A percentile compares a stretch with the other conserved stretches of the same genome.
Conservation (phyloP, 2,797 vertebrate genomes). For the Otolemur crassicaudatus region DNA sequence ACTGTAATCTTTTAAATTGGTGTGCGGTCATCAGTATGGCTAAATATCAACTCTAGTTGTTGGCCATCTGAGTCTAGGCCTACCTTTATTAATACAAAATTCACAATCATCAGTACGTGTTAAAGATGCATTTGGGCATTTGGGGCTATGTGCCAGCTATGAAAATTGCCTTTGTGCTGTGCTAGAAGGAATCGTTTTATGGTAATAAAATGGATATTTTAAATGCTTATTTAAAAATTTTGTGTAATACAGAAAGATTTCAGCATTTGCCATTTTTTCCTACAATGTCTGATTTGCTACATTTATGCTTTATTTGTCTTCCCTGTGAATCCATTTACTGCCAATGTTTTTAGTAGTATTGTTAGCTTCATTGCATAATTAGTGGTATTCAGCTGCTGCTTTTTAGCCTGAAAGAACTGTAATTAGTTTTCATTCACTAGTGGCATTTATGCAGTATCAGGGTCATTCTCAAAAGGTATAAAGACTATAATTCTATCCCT, state of each 20-base stretch:
- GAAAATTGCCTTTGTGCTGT: conserved; percentile 66
- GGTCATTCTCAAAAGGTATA: conserved; percentile 66
- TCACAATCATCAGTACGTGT: conserved; percentile 16
- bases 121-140: conserved; percentile 53
- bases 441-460: conserved; percentile 69
- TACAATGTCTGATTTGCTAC: conserved; percentile 73
- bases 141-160: conserved; percentile 45
- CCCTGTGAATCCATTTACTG: conserved; percentile 70
- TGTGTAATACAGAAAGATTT: conserved; percentile 59
- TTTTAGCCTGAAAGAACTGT: conserved; percentile 76
- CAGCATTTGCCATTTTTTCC: conserved; percentile 56
- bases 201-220: conserved; percentile 44
- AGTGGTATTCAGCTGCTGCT: conserved; percentile 63
- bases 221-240: conserved; percentile 22
- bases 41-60: not conserved
- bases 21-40: not conserved
- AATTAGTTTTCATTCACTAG: conserved; percentile 75
- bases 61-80: conserved; percentile 24
- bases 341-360: conserved; percentile 71
- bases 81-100: conserved; percentile 26
- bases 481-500: conserved; percentile 70
- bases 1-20: not conserved
- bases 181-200: conserved; percentile 61
- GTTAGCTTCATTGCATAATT: conserved; percentile 76
- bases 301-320: conserved; percentile 75